phyloP scores from a whole-genome alignment of 2,113 vertebrate genomes.

The Antigone vipio region DNA sequence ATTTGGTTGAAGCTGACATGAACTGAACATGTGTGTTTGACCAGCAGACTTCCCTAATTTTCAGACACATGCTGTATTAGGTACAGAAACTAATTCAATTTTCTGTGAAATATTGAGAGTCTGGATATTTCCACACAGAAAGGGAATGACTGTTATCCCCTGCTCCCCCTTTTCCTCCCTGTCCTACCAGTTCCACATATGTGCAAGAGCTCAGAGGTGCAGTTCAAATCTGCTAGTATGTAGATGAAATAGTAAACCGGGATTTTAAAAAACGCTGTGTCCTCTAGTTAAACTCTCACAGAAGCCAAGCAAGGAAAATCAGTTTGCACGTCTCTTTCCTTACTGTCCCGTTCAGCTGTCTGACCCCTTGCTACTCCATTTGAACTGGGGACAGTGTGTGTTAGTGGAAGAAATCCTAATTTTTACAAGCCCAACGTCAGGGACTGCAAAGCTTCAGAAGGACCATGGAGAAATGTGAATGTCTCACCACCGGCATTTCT shows the following conservation, averaged over 20 bases:
- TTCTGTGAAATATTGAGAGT: not conserved
- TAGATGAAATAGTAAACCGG: not conserved
- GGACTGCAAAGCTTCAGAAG: not conserved
- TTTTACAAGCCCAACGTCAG: not conserved
- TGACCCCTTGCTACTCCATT: not conserved
- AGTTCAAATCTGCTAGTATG: not conserved
- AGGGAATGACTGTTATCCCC: not conserved
- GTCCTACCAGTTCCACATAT: not conserved
- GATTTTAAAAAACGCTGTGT: not conserved
- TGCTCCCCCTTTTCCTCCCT: not conserved
- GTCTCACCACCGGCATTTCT: not conserved
- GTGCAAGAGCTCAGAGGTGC: not conserved
- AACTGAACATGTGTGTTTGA: not conserved
- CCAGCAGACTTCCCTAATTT: not conserved
- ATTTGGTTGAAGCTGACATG: not conserved
- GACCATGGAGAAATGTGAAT: accelerated
- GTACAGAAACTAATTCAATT: not conserved
- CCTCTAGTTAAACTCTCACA: not conserved
- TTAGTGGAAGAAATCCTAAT: not conserved
- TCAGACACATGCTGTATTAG: not conserved
- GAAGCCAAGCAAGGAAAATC: not conserved
- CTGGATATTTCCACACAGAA: not conserved
- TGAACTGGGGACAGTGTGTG: not conserved
- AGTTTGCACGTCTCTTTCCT: not conserved
- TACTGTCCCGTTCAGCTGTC: not conserved